Percentiles rank a stretch among this genome's conserved stretches.
phyloP scores from a whole-genome alignment of 1,140 invertebrate genomes.

The Anthonomus grandis region DNA sequence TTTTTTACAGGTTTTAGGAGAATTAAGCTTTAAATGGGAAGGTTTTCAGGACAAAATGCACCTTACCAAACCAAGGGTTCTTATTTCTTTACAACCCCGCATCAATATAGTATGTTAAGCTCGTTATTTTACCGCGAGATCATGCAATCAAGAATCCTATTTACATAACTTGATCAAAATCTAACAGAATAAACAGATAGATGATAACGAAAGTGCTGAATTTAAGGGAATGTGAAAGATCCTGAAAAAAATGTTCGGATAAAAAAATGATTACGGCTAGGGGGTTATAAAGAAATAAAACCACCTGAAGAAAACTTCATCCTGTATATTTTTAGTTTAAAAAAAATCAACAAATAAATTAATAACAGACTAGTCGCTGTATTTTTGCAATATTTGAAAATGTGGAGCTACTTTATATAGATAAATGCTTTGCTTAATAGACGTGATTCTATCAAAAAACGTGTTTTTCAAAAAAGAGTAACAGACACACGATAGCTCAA shows the following conservation, averaged over 20 bases:
- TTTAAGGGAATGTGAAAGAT: no score
- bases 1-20: slow-evolving; percentile 12
- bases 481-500: slow-evolving; percentile 50
- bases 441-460: slow-evolving; percentile 19
- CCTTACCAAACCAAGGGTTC: slow-evolving; percentile 19
- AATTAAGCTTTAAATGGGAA: slow-evolving; percentile 7
- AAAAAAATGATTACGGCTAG: neutral
- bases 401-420: slow-evolving; percentile 24
- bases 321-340: slow-evolving; percentile 22
- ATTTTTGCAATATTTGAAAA: slow-evolving; percentile 27
- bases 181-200: no score
- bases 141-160: no score
- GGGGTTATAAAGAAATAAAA: slow-evolving; percentile 26
- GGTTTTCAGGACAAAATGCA: slow-evolving; percentile 27
- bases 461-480: slow-evolving; percentile 36
- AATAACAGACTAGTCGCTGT: slow-evolving; percentile 11
- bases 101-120: no score
- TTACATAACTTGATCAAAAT: no score
- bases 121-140: no score
- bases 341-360: slow-evolving; percentile 7
- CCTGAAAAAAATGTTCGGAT: neutral
- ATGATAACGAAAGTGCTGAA: no score
- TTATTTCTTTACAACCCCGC: slow-evolving; percentile 24
- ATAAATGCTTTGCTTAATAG: slow-evolving; percentile 20
- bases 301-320: slow-evolving; percentile 12